Base-by-base conservation (phyloP, 2,797 vertebrate species). In the Cossypha dichroa region DNA sequence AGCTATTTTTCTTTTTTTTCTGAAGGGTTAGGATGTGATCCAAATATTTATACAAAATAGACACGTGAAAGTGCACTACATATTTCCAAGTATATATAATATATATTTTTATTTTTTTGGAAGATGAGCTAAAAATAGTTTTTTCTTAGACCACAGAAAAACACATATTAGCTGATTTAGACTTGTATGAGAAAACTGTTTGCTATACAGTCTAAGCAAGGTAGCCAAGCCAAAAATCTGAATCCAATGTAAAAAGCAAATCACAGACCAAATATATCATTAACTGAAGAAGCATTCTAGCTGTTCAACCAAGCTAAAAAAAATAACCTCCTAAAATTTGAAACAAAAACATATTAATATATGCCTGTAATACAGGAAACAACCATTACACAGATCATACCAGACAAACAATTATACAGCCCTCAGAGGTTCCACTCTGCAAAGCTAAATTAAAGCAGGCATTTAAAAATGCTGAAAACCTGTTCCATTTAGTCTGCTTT, bases 241-340 rank as follows among this genome's bases (percentile, higher is more conserved):
- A 91, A 94, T 94, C 51, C 46, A 90, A 90, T 94, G 77, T 85
- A 67, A 90, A 95, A 95, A 81, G 13, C 72, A 96, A 94, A 95
- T 77, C 59, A 14, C 23, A 92, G 59, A 86, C 59, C 33, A 83
- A 95, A 89, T 64, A 84, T 36, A 68, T 82, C 38, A 91, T 92
- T 93, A 94, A 31, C n/a, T 76, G 48, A 72, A 54, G 45, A 77
- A 82, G 36, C 16, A 79, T 73, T 66, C 51, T 87, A 88, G 56
- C 55, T 70, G 29, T 28, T 94, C 54, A 87, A 85, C 15, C 31
- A 62, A 59, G 62, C 41, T 4, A 82, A 91, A 95, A 95, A 95
- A 91, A 77, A 43, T 26, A 70, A 34, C 3, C 14, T 49, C 40
- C 22, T 76, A 56, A 91, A 87, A 69, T 63, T 62, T 85, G 74